Evolutionary conservation across 1,140 invertebrate genomes (phyloP), one percentile per base, ranked within the genome.

Genomic region (Trachelipus rathkii): DNA sequence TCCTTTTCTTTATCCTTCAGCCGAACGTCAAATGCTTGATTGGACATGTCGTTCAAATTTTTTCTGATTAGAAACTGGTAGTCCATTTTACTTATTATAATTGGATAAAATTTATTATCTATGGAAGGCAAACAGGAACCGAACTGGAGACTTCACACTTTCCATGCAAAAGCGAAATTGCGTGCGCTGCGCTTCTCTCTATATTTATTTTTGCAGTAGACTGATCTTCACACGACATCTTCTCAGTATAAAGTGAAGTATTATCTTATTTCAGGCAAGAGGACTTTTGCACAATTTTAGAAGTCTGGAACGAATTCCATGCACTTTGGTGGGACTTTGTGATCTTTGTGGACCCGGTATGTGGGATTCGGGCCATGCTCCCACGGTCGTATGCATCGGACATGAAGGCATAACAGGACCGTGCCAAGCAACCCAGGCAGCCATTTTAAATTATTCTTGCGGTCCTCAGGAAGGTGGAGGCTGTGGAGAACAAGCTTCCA

Each of bases 271-370:
- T 68, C 82, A 90, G 88, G 95, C 95, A 1, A 89, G 95, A 46
- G 95, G 95, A 44, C 86, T 98, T 5, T 86, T 98, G 0, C 90
- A 96, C 85, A 92, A 96, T 84, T 97, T 95, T 85, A 88, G 94
- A 53, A 91, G 92, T 83, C 85, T 94, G 75, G 89, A 92, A 11
- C 89, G 91, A 79, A 91, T 97, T 74, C 95, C 95, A 0, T 98
- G 95, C 83, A 94, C 93, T 0, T 84, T 97, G 33, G 91, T 91
- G 13, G 92, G 92, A 10, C 87, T 97, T 72, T 96, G 94, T 84
- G 91, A 92, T 79, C 89, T 92, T 50, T 95, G 93, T 83, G 93
- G 93, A 3, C 92, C 93, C 7, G 94, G 94, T 6, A 95, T 95
- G 87, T 96, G 95, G 95, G 95, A 96, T 84, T 94, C 92, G 74